Conservation (phyloP, 92 coral and sea anemone species). For the Umimayanthus chanpuru region DNA sequence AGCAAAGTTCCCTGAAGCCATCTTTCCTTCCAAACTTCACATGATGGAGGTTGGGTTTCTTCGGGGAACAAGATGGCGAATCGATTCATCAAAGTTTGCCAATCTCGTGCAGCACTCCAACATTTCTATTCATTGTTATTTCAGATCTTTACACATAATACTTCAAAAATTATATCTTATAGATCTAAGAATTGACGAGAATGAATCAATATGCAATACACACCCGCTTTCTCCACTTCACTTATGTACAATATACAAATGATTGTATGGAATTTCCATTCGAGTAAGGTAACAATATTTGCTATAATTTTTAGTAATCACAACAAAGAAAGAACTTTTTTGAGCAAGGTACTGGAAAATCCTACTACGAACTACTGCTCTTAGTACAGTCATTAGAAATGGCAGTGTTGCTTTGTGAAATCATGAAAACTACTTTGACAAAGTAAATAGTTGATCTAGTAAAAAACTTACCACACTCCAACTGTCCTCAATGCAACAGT, state of each 20-base stretch:
- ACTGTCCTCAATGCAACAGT: not conserved
- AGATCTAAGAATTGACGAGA: not conserved
- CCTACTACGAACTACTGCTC: not conserved
- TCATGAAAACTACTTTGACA: not conserved
- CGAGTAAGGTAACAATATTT: not conserved
- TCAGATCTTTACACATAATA: not conserved
- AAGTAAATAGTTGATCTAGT: slow-evolving; percentile 15
- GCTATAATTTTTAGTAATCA: not conserved
- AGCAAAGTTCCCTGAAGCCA: slow-evolving; percentile 11
- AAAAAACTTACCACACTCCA: slow-evolving; percentile 3
- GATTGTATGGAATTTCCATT: not conserved
- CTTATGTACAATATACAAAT: not conserved
- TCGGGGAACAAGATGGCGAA: too few species aligned
- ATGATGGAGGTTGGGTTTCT: slow-evolving; percentile 40
- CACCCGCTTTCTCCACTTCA: slow-evolving; percentile 2
- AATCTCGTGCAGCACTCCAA: too few species aligned
- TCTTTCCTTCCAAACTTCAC: slow-evolving; percentile 41
- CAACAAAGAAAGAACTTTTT: not conserved
- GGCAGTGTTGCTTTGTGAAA: not conserved
- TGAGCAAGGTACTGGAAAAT: slow-evolving; percentile 3
- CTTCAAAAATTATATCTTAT: not conserved
- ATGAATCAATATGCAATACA: not conserved
- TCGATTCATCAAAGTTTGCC: too few species aligned
- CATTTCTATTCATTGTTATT: not conserved
- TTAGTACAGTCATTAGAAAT: not conserved